Evolutionary conservation across 2,113 vertebrate species (phyloP).

Genomic region (Xenopus borealis): DNA sequence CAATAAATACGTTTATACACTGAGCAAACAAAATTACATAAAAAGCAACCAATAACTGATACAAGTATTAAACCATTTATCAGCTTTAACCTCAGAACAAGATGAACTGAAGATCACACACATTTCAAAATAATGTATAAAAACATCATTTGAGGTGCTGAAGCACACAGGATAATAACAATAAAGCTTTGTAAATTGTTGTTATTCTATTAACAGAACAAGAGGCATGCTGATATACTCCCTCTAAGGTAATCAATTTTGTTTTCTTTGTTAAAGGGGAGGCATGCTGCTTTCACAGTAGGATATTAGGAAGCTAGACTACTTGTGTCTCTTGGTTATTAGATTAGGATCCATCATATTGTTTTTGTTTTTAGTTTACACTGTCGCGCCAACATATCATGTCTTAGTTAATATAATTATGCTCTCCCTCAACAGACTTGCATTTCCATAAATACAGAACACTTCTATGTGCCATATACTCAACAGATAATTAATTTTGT

Average conservation of each 20-base stretch:
- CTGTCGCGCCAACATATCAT: conserved; percentile 31
- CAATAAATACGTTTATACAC: too few relatives aligned
- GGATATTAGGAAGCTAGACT: conserved; percentile 41
- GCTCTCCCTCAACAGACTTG: conserved; percentile 3
- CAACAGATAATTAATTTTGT: neutral
- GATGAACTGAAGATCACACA: conserved; percentile 17
- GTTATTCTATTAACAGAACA: conserved; percentile 42
- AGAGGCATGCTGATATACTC: conserved; percentile 38
- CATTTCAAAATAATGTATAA: conserved; percentile 24
- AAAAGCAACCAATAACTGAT: too few relatives aligned
- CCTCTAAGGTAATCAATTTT: conserved; percentile 43
- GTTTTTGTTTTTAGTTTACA: conserved; percentile 41
- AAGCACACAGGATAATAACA: conserved; percentile 24
- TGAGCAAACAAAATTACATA: too few relatives aligned
- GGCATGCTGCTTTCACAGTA: conserved; percentile 42
- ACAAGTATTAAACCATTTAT: neutral
- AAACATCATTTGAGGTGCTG: conserved; percentile 28
- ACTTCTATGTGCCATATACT: neutral
- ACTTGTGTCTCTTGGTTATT: conserved; percentile 38
- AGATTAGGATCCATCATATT: conserved; percentile 42
- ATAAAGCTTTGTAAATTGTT: conserved; percentile 32
- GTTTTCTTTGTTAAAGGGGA: conserved; percentile 45
- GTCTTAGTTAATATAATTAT: conserved; percentile 37
- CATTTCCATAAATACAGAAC: conserved; percentile 3
- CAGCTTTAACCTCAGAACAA: neutral